Evolutionary conservation across 2,797 vertebrate genomes (phyloP).

Genomic region (Sarcoramphus papa): DNA sequence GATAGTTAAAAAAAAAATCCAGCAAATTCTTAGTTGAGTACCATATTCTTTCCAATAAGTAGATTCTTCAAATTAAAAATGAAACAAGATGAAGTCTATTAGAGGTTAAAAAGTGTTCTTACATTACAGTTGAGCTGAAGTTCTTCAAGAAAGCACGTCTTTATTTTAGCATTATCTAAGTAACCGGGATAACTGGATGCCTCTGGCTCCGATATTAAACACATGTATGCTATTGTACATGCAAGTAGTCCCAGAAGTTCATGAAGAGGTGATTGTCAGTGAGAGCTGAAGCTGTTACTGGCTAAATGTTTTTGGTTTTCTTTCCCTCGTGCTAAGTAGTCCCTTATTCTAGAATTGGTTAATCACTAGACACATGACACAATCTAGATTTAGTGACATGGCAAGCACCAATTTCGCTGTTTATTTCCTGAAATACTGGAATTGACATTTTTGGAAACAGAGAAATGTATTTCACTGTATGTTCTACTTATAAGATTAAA

Average conservation of each 20-base stretch:
- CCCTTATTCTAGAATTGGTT: neutral
- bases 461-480: neutral
- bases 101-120: neutral
- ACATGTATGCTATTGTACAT: rapidly evolving
- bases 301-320: neutral
- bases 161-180: neutral
- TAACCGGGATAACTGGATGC: neutral
- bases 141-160: neutral
- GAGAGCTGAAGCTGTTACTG: neutral
- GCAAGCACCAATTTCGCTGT: neutral
- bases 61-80: neutral
- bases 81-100: neutral
- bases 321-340: neutral
- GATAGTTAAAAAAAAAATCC: neutral
- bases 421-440: neutral
- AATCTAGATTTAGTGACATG: neutral
- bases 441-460: neutral
- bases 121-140: neutral
- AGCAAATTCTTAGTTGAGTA: neutral
- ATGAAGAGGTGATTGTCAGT: neutral
- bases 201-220: neutral
- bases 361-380: neutral
- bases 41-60: neutral
- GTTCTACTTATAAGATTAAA: neutral
- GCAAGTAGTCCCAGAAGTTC: neutral